Conservation (phyloP, 30 jellyfish, hydroid and myxozoan species). For the Rhopilema esculentum region DNA sequence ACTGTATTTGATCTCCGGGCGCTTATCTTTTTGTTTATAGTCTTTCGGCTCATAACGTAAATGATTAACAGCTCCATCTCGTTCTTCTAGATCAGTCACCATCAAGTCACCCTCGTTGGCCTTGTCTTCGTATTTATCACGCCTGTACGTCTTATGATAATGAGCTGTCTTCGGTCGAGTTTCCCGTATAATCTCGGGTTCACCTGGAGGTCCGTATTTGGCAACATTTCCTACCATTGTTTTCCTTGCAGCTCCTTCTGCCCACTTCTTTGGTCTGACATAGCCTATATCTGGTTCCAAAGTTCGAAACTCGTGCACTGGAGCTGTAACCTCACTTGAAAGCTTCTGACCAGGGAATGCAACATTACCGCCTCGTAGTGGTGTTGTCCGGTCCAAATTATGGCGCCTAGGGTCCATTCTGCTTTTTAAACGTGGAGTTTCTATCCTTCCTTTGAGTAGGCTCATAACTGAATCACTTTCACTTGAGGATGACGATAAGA, state of each 20-base stretch:
- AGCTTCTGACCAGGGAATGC: slow-evolving; percentile 26
- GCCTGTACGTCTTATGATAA: slow-evolving; percentile 16
- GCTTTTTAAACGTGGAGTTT: slow-evolving; percentile 59
- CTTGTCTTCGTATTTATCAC: slow-evolving; percentile 51
- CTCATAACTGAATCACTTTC: slow-evolving; percentile 19
- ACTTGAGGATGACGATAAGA: slow-evolving; percentile 34
- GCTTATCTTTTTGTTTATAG: not conserved
- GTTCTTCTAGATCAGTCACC: slow-evolving; percentile 40
- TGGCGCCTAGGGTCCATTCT: slow-evolving; percentile 68
- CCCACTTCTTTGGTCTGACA: not conserved
- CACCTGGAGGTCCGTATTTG: not conserved
- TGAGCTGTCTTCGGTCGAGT: slow-evolving; percentile 13
- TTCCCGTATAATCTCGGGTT: slow-evolving; percentile 9
- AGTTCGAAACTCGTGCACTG: slow-evolving; percentile 53
- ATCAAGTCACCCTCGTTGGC: slow-evolving; percentile 23
- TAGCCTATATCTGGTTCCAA: slow-evolving; percentile 1
- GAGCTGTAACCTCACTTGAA: slow-evolving; percentile 49
- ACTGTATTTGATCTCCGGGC: not conserved
- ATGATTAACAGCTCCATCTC: not conserved
- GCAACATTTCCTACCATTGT: not conserved
- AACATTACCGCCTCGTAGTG: slow-evolving; percentile 46
- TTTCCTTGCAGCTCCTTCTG: not conserved
- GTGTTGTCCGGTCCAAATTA: slow-evolving; percentile 76
- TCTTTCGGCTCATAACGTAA: not conserved
- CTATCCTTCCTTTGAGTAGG: slow-evolving; percentile 51